A percentile compares a stretch with the other conserved stretches of the same genome.
phyloP scores from a whole-genome alignment of 2,113 vertebrate genomes.

The Sinocyclocheilus anshuiensis region DNA sequence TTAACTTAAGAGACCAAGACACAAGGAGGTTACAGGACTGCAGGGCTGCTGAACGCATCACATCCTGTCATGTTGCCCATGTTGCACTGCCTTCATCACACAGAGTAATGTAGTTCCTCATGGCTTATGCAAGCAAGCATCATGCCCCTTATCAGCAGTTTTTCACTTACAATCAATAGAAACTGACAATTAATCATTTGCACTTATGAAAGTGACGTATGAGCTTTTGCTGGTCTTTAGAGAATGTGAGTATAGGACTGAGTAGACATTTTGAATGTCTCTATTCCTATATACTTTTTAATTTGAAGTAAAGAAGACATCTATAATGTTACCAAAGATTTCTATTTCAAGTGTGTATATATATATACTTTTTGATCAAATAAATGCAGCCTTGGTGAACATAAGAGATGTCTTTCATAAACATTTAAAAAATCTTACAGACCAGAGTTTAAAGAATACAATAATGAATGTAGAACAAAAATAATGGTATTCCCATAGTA shows the following conservation, averaged over 20 bases:
- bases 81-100: slow-evolving; percentile 7
- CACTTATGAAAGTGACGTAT: neutral
- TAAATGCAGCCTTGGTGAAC: no score
- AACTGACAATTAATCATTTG: neutral
- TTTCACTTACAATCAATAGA: neutral
- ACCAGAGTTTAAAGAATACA: no score
- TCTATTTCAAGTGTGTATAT: no score
- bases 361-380: no score
- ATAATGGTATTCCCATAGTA: no score
- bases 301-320: no score
- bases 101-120: slow-evolving; percentile 17
- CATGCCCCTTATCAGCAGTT: neutral
- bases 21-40: slow-evolving; percentile 18
- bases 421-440: no score
- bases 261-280: neutral
- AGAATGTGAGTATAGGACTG: neutral
- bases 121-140: slow-evolving; percentile 64
- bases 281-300: neutral
- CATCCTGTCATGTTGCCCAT: slow-evolving; percentile 14
- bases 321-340: no score
- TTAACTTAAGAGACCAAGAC: slow-evolving; percentile 33
- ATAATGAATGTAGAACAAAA: no score
- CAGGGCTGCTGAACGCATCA: slow-evolving; percentile 37
- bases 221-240: neutral
- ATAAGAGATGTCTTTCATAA: no score